Conservation (phyloP, 2,797 vertebrate genomes). For the Onychomys torridus region DNA sequence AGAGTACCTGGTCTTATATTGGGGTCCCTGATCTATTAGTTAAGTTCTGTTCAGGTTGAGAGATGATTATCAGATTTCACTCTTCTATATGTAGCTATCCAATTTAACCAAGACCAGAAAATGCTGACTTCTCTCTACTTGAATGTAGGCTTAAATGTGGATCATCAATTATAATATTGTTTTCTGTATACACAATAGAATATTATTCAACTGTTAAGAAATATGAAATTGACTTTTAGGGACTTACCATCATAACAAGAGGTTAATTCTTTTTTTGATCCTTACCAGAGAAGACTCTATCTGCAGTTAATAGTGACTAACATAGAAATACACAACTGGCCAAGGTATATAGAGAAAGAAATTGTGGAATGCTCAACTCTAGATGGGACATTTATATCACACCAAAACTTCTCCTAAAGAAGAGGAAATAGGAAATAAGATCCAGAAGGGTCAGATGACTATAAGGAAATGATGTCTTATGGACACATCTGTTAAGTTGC, state of each 20-base stretch:
- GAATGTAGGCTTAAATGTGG: background rate
- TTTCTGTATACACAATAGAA: background rate
- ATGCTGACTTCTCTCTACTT: background rate
- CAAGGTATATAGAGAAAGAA: background rate
- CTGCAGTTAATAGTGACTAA: background rate
- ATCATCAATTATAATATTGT: background rate
- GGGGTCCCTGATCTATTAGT: background rate
- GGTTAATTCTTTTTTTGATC: background rate
- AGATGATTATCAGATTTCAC: background rate
- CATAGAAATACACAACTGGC: background rate
- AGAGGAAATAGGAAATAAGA: background rate
- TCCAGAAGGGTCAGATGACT: background rate
- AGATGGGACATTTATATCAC: background rate
- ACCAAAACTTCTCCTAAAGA: background rate
- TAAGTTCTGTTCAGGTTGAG: background rate
- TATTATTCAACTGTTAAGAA: background rate
- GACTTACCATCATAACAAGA: background rate
- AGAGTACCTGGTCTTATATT: background rate
- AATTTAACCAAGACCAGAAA: background rate
- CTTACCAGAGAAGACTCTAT: background rate
- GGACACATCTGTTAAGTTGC: background rate
- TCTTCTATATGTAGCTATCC: background rate
- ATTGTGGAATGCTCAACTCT: background rate
- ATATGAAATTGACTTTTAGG: background rate
- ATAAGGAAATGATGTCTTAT: background rate